phyloP scores from a whole-genome alignment of 2,113 vertebrate genomes.

The Fulmarus glacialis region DNA sequence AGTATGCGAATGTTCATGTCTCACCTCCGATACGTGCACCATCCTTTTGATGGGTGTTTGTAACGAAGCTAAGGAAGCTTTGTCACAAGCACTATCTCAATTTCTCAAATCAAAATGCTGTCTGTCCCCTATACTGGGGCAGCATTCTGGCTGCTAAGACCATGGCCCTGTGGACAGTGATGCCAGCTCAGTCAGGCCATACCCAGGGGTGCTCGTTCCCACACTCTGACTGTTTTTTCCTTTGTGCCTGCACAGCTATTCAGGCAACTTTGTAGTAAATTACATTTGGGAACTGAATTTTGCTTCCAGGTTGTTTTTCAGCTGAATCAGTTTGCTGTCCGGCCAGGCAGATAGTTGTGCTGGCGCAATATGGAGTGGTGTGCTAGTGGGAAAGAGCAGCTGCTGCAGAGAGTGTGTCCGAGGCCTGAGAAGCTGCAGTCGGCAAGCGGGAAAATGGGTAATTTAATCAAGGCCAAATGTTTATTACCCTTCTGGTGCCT shows the following conservation, averaged over 20 bases:
- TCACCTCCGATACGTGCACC: background rate
- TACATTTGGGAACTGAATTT: background rate
- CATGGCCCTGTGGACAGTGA: background rate
- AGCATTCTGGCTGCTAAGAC: background rate
- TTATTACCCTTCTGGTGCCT: constrained; percentile 30
- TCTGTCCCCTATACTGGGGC: background rate
- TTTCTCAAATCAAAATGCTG: background rate
- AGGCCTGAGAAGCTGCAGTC: background rate
- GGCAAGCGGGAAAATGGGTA: background rate
- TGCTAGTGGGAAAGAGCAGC: background rate
- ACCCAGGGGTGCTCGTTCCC: background rate
- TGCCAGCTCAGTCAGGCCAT: background rate
- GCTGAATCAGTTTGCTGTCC: background rate
- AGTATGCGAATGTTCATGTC: background rate
- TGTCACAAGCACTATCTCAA: background rate
- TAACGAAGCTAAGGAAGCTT: background rate
- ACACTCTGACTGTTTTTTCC: background rate
- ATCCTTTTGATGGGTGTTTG: background rate
- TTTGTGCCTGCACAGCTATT: background rate
- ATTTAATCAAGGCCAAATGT: constrained; percentile 24
- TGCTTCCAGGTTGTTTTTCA: background rate
- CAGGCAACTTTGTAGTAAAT: background rate
- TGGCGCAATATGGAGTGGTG: background rate
- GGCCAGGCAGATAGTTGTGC: background rate
- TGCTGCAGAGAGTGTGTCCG: background rate